Evolutionary conservation across 2,888 invertebrate species (phyloP).

Genomic region (Agrochola lota): DNA sequence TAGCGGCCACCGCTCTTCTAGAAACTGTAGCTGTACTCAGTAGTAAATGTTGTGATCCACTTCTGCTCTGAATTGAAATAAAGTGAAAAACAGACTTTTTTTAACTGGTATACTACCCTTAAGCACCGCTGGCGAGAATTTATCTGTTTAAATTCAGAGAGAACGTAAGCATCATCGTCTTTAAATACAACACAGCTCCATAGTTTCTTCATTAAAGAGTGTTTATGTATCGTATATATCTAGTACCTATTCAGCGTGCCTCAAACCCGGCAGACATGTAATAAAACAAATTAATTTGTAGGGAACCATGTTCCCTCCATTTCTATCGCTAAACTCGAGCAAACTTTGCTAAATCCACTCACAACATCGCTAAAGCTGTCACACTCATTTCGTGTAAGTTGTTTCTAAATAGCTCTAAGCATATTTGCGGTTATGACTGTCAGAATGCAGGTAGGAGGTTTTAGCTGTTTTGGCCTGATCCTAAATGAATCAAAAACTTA

Average conservation of each 20-base stretch:
- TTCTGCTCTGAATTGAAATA: neutral
- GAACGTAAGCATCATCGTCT: neutral
- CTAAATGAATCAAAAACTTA: neutral
- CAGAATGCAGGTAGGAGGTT: neutral
- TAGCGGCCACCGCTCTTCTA: neutral
- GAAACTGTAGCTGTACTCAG: too few species aligned
- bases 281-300: constrained; percentile 23
- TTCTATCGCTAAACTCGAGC: constrained; percentile 20
- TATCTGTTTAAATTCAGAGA: neutral
- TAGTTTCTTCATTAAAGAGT: neutral
- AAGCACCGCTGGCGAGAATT: too few species aligned
- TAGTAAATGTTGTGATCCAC: neutral
- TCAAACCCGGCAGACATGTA: constrained; percentile 13
- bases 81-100: neutral
- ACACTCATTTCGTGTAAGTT: constrained; percentile 22
- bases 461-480: neutral
- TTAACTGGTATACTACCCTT: neutral
- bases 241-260: neutral
- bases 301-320: constrained; percentile 24
- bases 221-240: neutral
- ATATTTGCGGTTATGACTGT: neutral
- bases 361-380: constrained; percentile 26
- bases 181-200: neutral
- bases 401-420: neutral
- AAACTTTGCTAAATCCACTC: constrained; percentile 34